phyloP scores from a whole-genome alignment of 2,113 vertebrate genomes.

The Pithys albifrons region DNA sequence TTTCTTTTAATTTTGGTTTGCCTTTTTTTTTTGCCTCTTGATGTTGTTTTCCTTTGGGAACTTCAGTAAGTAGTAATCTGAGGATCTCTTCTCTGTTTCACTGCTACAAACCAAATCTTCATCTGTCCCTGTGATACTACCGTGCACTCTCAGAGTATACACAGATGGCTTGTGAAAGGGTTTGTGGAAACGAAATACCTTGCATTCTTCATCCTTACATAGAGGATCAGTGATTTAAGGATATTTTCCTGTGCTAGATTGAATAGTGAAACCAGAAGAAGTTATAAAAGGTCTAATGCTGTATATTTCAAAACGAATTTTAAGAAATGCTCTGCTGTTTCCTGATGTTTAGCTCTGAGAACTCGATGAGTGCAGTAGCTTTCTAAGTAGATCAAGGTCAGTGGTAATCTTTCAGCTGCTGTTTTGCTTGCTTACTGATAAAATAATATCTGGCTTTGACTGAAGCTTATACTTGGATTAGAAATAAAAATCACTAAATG shows the following conservation, averaged over 20 bases:
- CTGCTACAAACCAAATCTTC: not conserved
- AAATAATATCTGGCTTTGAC: not conserved
- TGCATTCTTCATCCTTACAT: not conserved
- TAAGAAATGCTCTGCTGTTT: not conserved
- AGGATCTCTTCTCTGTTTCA: not conserved
- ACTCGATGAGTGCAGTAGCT: not conserved
- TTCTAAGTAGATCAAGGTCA: not conserved
- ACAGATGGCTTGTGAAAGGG: not conserved
- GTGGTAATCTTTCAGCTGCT: not conserved
- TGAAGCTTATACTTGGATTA: not conserved
- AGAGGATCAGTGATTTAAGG: not conserved
- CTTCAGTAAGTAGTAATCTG: not conserved
- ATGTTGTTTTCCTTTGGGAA: not conserved
- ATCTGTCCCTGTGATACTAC: not conserved
- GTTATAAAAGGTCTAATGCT: not conserved
- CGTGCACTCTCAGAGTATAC: not conserved
- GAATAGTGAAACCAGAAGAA: not conserved
- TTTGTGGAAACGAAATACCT: not conserved
- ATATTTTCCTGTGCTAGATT: not conserved
- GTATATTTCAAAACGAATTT: fast-evolving
- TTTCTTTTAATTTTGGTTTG: not conserved
- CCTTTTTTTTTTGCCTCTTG: not conserved
- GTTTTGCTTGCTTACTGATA: not conserved
- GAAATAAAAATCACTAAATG: not conserved
- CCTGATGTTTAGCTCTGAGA: not conserved